These are phyloP conservation scores for Eristalis pertinax DNA, from an alignment of 2,888 invertebrate species.

Conservation along the genomic window DNA sequence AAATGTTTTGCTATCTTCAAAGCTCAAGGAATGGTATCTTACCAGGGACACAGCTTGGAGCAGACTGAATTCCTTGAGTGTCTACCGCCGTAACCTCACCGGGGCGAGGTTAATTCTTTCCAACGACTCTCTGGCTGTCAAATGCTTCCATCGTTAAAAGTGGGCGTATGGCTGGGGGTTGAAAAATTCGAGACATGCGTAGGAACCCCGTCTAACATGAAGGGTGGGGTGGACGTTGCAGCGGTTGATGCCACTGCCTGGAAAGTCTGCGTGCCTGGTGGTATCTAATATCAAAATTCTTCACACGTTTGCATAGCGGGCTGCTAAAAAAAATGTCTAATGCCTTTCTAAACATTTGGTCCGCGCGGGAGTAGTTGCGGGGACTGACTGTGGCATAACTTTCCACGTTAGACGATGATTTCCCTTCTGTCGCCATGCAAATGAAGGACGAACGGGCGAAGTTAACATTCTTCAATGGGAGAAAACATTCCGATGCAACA, in stretches of 20 bases:
- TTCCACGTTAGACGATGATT: neutral
- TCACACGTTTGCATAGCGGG: conserved; percentile 78
- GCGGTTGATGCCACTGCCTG: neutral
- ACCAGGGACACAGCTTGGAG: conserved; percentile 77
- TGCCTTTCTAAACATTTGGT: conserved; percentile 56
- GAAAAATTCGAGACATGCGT: conserved; percentile 63
- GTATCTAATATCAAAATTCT: conserved; percentile 81
- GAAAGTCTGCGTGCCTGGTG: conserved; percentile 76
- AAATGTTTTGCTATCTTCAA: conserved; percentile 79
- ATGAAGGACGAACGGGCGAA: neutral
- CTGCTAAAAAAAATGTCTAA: conserved; percentile 64
- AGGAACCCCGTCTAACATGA: conserved; percentile 18
- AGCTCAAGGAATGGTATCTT: conserved; percentile 79
- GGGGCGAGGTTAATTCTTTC: neutral
- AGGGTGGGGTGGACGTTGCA: neutral
- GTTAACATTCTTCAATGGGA: neutral
- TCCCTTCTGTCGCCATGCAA: neutral
- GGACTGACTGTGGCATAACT: neutral
- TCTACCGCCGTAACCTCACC: neutral
- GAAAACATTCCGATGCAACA: conserved; percentile 62
- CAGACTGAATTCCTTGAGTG: conserved; percentile 24
- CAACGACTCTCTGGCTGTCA: neutral
- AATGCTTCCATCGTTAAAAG: neutral
- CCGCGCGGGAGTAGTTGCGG: neutral
- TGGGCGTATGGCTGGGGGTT: neutral